Evolutionary conservation across 2,797 vertebrate species (phyloP).

Genomic region (Sebastes hubbsi): DNA sequence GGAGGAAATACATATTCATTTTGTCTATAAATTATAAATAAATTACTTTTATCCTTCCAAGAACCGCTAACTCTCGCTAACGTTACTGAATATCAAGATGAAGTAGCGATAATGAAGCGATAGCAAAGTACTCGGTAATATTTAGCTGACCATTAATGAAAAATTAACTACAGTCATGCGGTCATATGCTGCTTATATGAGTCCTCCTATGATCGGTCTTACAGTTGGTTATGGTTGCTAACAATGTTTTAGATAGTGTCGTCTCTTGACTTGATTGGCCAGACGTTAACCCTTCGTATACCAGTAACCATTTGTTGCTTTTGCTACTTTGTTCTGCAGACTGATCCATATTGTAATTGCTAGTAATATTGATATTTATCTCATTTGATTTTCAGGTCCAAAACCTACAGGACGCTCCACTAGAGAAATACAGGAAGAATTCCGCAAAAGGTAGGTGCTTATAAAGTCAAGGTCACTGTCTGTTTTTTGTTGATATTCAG

Average conservation of each 20-base stretch:
- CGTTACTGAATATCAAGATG: not conserved
- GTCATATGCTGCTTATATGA: not conserved
- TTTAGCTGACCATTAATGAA: not conserved
- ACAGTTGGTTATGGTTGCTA: not conserved
- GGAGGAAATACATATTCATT: not conserved
- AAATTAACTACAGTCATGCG: not conserved
- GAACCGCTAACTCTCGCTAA: fast-evolving
- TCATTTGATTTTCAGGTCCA: conserved; percentile 55
- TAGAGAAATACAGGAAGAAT: conserved; percentile 75
- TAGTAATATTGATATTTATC: fast-evolving
- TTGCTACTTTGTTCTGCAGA: not conserved
- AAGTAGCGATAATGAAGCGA: not conserved
- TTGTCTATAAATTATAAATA: not conserved
- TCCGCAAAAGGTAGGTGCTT: conserved; percentile 74
- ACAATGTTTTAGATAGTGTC: not conserved
- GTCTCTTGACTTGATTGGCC: not conserved
- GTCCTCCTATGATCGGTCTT: not conserved
- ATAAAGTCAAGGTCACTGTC: not conserved
- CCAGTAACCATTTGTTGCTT: not conserved
- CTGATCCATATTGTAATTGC: not conserved
- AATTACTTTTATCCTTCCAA: not conserved
- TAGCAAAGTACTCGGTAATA: not conserved
- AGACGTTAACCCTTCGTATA: not conserved
- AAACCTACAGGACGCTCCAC: conserved; percentile 52
- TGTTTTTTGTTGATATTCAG: not conserved